Base-by-base conservation (phyloP, 64 coral and sea anemone genomes). In the Pocillopora damicornis region DNA sequence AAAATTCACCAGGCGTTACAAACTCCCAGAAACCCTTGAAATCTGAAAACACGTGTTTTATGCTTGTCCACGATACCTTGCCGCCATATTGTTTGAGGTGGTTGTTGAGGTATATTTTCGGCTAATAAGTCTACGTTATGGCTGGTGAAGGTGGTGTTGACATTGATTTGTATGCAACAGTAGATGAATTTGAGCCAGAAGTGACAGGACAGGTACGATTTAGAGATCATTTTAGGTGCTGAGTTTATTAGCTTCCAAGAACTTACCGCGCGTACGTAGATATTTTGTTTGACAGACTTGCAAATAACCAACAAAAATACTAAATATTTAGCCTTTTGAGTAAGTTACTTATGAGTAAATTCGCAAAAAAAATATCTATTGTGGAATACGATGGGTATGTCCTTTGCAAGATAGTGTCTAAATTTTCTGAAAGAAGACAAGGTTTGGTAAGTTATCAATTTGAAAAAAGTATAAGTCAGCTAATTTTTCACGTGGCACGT, bases 171-270 rank as follows among this genome's bases (percentile, higher is more conserved):
- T 92, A 92, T 61, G 90, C 90, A 23, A 76, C 65, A 64, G 89
- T 91, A 20, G 89, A 91, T 75, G 83, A 92, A 75, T 78, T 92
- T 86, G 90, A 92, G 18, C 90, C 84, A 59, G 90, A 92, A 8
- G 65, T 92, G 60, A 45, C 75, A 63, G 82, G 64, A 36, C 90
- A 92, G 81, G 90, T 92, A 71, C 56, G 82, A 79, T 59, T 86
- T 37, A 66, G 66, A 2, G 60, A 75, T 18, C 20, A 1, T 81
- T 61, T 74, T 58, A 3, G 10, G 15, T 2, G 37, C 11, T 42
- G 62, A 88, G 60, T 79, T 35, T 20, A 25, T 6, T 61, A 35
- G 20, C 26, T 14, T 62, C 14, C 5, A 63, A 57, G 0, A 82
- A 59, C 13, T 59, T 13, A 35, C 37, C 18, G 1, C 1, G 1